phyloP scores from a whole-genome alignment of 2,888 invertebrate species.

The Smittia aterrima region DNA sequence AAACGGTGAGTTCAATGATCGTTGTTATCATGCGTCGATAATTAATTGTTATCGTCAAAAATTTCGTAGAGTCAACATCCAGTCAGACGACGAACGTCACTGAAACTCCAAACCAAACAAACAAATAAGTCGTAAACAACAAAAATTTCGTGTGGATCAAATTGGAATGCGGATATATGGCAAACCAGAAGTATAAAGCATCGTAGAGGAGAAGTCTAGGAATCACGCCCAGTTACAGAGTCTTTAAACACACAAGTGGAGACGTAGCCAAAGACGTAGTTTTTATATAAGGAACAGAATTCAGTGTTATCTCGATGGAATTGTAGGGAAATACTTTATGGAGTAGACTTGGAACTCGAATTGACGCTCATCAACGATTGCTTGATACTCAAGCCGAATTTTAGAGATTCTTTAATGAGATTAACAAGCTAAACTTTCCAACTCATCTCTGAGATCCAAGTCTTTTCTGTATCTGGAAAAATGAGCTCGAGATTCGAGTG shows the following conservation, averaged over 20 bases:
- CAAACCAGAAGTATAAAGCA: not conserved
- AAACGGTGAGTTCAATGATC: conserved; percentile 53
- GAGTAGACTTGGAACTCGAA: too few relatives aligned
- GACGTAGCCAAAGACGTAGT: not conserved
- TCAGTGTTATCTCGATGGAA: not conserved
- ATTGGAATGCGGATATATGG: not conserved
- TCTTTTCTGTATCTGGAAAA: too few relatives aligned
- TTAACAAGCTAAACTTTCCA: too few relatives aligned
- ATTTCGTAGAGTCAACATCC: conserved; percentile 24
- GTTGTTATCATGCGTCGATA: too few relatives aligned
- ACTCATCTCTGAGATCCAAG: too few relatives aligned
- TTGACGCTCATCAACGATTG: too few relatives aligned
- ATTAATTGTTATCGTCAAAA: not conserved
- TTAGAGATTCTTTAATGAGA: too few relatives aligned
- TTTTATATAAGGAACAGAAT: not conserved
- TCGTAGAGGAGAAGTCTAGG: not conserved
- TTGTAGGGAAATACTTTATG: too few relatives aligned
- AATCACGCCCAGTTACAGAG: not conserved
- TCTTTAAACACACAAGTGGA: not conserved
- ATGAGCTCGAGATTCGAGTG: too few relatives aligned
- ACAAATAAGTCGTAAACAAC: conserved; percentile 20
- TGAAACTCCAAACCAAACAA: conserved; percentile 35
- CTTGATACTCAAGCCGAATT: too few relatives aligned
- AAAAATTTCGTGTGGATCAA: not conserved
- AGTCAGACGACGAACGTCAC: conserved; percentile 19